Evolutionary conservation across 2,113 vertebrate species (phyloP).

Genomic region (Colossoma macropomum): DNA sequence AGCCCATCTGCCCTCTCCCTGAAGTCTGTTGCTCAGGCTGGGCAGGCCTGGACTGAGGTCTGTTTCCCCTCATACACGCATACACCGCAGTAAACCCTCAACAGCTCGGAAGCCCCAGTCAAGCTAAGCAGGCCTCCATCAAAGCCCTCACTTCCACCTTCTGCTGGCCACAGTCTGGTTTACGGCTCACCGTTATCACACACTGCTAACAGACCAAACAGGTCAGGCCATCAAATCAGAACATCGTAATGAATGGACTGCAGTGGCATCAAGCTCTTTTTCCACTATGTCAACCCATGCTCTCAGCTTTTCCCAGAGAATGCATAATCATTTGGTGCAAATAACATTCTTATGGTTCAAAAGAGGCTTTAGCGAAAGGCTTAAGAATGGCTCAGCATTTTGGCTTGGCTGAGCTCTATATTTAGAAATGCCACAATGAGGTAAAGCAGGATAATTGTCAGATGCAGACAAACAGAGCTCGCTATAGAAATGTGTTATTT

Average conservation of each 20-base stretch:
- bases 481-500: constrained; percentile 19
- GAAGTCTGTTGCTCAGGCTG: constrained; percentile 53
- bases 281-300: constrained; percentile 21
- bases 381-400: constrained; percentile 24
- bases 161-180: neutral
- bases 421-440: constrained; percentile 42
- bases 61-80: constrained; percentile 18
- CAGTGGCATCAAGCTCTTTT: neutral
- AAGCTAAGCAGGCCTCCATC: neutral
- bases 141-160: neutral
- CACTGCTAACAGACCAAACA: constrained; percentile 10
- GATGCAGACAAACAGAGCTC: constrained; percentile 19
- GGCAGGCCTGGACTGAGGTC: constrained; percentile 43
- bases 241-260: neutral
- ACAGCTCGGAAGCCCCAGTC: constrained; percentile 6
- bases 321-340: constrained; percentile 5
- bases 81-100: constrained; percentile 8
- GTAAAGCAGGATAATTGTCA: constrained; percentile 33
- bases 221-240: neutral
- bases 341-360: constrained; percentile 40
- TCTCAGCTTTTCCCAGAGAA: constrained; percentile 3
- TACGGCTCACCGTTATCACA: neutral
- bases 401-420: constrained; percentile 16
- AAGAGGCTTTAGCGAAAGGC: constrained; percentile 30
- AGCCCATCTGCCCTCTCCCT: constrained; percentile 72